These are phyloP conservation scores for Acanthisitta chloris DNA, from an alignment of 2,113 vertebrate genomes.

Conservation along the genomic window DNA sequence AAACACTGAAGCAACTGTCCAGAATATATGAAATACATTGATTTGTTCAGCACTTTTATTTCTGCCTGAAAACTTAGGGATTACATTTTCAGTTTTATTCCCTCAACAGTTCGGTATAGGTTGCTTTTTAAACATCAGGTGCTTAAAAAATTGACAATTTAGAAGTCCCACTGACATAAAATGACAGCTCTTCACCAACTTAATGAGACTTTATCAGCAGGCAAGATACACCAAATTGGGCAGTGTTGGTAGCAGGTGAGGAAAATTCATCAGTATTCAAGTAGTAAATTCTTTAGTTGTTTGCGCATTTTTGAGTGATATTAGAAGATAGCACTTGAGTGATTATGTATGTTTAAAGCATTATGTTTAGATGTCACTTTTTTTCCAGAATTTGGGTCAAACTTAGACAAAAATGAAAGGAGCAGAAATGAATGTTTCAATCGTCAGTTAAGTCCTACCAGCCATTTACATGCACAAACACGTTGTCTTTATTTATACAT, in stretches of 20 bases:
- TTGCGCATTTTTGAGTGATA: background rate
- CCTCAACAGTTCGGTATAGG: background rate
- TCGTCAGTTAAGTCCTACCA: background rate
- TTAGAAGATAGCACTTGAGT: background rate
- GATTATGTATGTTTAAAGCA: background rate
- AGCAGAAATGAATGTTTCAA: background rate
- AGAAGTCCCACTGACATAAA: background rate
- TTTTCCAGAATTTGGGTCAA: background rate
- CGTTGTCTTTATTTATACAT: background rate
- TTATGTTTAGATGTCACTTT: background rate
- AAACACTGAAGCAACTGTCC: background rate
- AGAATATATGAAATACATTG: background rate
- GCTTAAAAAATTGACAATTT: background rate
- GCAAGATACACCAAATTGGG: background rate
- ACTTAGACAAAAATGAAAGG: background rate
- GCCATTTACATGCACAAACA: background rate
- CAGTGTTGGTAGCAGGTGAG: background rate
- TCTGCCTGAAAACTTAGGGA: background rate
- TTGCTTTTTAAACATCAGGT: background rate
- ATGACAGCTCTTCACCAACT: background rate
- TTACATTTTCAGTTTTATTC: background rate
- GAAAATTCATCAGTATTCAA: background rate
- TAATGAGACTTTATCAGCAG: background rate
- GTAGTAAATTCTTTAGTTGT: background rate
- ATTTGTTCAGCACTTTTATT: background rate